Evolutionary conservation across 1,140 invertebrate species (phyloP), one percentile per base, ranked within the genome.

Genomic region (Pogonomyrmex barbatus): DNA sequence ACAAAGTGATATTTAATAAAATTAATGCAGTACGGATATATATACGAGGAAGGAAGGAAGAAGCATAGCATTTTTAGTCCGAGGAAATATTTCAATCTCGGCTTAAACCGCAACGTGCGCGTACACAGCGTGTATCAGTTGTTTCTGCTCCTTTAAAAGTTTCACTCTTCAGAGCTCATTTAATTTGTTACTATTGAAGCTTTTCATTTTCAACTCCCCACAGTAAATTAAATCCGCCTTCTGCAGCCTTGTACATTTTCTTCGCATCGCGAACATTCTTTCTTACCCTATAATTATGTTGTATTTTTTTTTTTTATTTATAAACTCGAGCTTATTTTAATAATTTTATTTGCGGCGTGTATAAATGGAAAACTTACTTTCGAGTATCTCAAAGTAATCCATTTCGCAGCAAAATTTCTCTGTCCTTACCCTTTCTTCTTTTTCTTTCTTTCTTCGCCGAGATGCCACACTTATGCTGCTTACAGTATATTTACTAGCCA

Each of bases 401-500:
- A 60, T 62, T 82, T 45, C 54, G 42, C 54, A 24, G 47, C 30
- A 39, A 36, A 83, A 75, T 73, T 50, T 8, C 14, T n/a, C 24
- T 52, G 39, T 65, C n/a, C 77, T 70, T 58, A 42, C 36, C 45
- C 45, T 42, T 58, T 36, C 14, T 52, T 5, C 6, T 2, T 42
- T 42, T 54, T 8, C 33, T 6, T 77, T 62, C 62, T 47, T 10
- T 5, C 62, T 56, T 47, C 8, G 36, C 30, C 14, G 42, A 36
- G 45, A 50, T 47, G 78, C 52, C 68, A 50, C 68, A 75, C 79
- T 83, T 83, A 62, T 83, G 68, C 45, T 60, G 45, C 79, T 83
- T 60, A 50, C 42, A 47, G 54, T 82, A 73, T 82, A 82, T 82
- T 82, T 82, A 82, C 79, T 58, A n/a, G 52, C 30, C 68, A 30